Percentiles rank a stretch among this genome's conserved stretches.
Conservation (phyloP, 2,797 vertebrate genomes). For the Myotis daubentonii region DNA sequence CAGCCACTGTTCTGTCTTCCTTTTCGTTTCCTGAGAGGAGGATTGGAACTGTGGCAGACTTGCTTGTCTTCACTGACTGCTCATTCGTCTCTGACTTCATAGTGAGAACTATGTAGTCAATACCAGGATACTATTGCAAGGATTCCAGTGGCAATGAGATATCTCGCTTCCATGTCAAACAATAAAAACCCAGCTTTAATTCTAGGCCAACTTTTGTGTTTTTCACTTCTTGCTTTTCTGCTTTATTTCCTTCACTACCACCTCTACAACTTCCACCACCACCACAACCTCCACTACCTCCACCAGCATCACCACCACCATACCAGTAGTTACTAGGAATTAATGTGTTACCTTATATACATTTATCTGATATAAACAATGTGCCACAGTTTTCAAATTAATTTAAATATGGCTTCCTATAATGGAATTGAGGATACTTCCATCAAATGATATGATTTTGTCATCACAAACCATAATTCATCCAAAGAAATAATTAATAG, state of each 20-base stretch:
- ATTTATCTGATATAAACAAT: not conserved
- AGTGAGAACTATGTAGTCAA: not conserved
- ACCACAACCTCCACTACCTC: rapidly evolving
- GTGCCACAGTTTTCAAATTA: not conserved
- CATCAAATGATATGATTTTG: not conserved
- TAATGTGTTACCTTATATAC: not conserved
- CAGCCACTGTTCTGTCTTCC: not conserved
- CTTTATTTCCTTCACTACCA: not conserved
- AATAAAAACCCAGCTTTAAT: not conserved
- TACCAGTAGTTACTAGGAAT: not conserved
- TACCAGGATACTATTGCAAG: too few relatives aligned
- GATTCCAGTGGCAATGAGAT: not conserved
- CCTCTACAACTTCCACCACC: not conserved
- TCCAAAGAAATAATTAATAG: not conserved
- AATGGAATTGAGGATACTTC: not conserved
- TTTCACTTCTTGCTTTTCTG: not conserved
- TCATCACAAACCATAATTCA: not conserved
- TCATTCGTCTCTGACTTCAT: not conserved
- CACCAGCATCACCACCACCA: not conserved
- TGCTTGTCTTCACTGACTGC: not conserved
- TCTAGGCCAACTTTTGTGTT: not conserved
- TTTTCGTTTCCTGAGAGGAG: not conserved
- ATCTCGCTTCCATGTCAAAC: not conserved
- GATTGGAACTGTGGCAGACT: too few relatives aligned
- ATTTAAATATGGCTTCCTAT: not conserved